Base-by-base conservation (phyloP, 1,140 invertebrate species). In the Sarcophaga bullata region DNA sequence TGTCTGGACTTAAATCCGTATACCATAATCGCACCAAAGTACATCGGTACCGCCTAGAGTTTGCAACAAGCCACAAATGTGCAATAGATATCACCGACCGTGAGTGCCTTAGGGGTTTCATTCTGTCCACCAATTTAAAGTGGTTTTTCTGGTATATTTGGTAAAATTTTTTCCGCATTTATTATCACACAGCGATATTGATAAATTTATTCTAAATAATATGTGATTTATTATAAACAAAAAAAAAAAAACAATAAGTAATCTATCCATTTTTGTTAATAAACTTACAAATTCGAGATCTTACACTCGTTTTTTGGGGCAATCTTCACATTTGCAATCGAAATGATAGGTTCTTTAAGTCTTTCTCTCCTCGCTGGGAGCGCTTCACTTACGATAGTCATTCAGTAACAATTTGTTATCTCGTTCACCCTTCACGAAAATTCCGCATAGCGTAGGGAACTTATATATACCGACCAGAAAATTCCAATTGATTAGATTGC, bases 141-240 rank as follows among this genome's bases (percentile, higher is more conserved):
- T 72, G 84, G 8, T 58, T 54, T 8, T 48, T 80, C 8, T 1
- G 86, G 84, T 8, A 81, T 8, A 25, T 54, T 19, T 6, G 87
- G 85, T 6, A 80, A 85, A 89, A n/a, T 62, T 81, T 73, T 84
- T 8, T 0, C 50, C 17, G 37, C 88, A 89, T 6, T 81, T 82
- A 8, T 10, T 1, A 4, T 84, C 72, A 50, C 85, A 49, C 88
- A 89, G 49, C 85, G 85, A 82, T 88, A 88, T 8, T 81, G 85
- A 86, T 82, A n/a, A 84, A 88, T 11, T 9, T 5, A 0, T 87
- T 68, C 87, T 87, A n/a, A n/a, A n/a, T n/a, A n/a, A n/a, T n/a
- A n/a, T n/a, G 19, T 0, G 13, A 37, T 17, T 0, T 25, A 19
- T 37, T 54, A 11, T 52, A 75, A 50, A 54, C 3, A 75, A 49